These are phyloP conservation scores for Labia minor DNA, from an alignment of 2,888 invertebrate species.

Conservation along the genomic window DNA sequence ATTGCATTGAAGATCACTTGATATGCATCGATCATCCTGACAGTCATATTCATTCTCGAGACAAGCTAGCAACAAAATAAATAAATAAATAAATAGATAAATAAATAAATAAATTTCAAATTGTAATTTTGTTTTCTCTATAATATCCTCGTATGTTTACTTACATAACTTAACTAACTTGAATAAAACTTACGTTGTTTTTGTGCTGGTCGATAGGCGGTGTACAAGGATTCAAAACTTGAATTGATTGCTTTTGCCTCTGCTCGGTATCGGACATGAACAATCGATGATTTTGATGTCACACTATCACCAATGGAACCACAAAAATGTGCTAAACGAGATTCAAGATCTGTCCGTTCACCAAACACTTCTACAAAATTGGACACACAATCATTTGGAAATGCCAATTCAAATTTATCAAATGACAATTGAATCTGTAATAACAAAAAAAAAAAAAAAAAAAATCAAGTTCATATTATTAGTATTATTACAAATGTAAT, in stretches of 20 bases:
- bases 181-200: constrained; percentile 40
- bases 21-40: constrained; percentile 79
- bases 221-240: constrained; percentile 59
- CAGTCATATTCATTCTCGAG: constrained; percentile 63
- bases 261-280: constrained; percentile 64
- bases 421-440: constrained; percentile 58
- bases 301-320: constrained; percentile 76
- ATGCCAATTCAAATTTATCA: constrained; percentile 50
- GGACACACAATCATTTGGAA: constrained; percentile 65
- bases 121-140: no score
- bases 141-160: no score
- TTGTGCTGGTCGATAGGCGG: constrained; percentile 55
- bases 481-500: no score
- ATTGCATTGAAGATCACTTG: constrained; percentile 57
- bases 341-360: constrained; percentile 49
- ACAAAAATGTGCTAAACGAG: constrained; percentile 60
- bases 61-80: constrained; percentile 37
- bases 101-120: no score
- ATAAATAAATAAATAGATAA: no score
- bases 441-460: background rate
- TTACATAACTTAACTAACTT: no score
- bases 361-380: constrained; percentile 67
- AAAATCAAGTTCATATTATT: background rate
- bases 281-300: constrained; percentile 51
- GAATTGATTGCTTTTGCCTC: constrained; percentile 51